phyloP scores from a whole-genome alignment of 2,113 vertebrate species.

The Bubalus kerabau region DNA sequence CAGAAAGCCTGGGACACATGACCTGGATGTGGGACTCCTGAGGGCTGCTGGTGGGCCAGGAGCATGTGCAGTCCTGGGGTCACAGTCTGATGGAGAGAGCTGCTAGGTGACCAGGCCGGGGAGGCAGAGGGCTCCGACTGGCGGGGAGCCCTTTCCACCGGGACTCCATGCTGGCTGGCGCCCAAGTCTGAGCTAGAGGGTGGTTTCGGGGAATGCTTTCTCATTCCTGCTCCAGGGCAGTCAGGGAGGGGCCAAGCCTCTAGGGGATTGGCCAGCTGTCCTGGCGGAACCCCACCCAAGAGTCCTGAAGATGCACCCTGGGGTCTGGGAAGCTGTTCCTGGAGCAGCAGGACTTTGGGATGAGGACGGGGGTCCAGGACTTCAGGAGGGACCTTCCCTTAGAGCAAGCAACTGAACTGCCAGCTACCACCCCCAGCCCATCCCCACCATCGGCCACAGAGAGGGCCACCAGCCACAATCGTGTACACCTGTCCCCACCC shows the following conservation, averaged over 20 bases:
- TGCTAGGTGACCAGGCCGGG: not conserved
- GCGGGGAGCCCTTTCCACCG: rapidly evolving
- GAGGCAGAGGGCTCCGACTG: not conserved
- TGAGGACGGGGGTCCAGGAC: too few relatives aligned
- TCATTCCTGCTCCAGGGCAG: not conserved
- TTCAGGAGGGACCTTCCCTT: not conserved
- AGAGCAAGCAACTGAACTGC: not conserved
- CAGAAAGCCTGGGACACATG: not conserved
- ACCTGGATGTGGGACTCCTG: not conserved
- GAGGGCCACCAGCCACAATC: not conserved
- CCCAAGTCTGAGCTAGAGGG: not conserved
- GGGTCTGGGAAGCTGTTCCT: not conserved
- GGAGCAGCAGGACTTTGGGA: too few relatives aligned
- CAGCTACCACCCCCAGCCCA: not conserved
- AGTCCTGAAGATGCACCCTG: not conserved
- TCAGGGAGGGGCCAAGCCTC: not conserved
- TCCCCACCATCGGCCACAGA: not conserved
- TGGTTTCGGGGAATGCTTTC: not conserved
- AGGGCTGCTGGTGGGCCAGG: not conserved
- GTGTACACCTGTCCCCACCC: not conserved
- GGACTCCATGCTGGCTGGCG: not conserved
- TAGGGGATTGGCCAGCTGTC: not conserved
- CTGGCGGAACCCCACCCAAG: not conserved
- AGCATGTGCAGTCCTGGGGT: not conserved
- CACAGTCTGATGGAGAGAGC: not conserved